These are phyloP conservation scores for Spinus olivaceus DNA, from an alignment of 2,797 vertebrate genomes.

Conservation along the genomic window DNA sequence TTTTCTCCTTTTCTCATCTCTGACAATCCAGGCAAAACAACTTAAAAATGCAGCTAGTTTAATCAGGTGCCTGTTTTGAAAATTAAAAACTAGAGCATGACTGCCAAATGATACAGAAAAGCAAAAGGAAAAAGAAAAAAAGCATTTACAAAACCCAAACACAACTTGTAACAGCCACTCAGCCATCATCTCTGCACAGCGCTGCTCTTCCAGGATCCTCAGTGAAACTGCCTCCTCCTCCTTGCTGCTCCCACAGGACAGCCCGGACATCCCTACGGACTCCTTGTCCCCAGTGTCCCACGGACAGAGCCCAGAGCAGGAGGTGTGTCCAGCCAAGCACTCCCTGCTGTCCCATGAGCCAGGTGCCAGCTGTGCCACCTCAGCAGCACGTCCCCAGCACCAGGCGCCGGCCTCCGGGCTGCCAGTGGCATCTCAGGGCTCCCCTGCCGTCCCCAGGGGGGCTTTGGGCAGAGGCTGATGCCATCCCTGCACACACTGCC, in stretches of 20 bases:
- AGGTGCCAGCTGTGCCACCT: neutral
- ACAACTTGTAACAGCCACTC: constrained; percentile 78
- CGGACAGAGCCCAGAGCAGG: neutral
- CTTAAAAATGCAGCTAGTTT: neutral
- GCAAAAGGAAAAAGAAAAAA: neutral
- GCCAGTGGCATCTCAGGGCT: constrained; percentile 24
- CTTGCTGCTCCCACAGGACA: constrained; percentile 70
- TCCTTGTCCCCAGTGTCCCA: neutral
- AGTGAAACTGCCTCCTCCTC: constrained; percentile 73
- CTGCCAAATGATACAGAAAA: neutral
- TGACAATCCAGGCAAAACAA: neutral
- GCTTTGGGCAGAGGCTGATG: constrained; percentile 21
- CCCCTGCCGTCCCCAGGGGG: neutral
- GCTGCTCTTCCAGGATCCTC: constrained; percentile 68
- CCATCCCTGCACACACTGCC: constrained; percentile 47
- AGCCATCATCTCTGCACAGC: constrained; percentile 70
- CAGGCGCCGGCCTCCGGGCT: constrained; percentile 58
- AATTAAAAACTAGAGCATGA: neutral
- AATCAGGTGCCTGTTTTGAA: neutral
- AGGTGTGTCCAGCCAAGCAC: neutral
- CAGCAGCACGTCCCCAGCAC: constrained; percentile 62
- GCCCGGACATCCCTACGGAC: constrained; percentile 66
- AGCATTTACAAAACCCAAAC: constrained; percentile 50
- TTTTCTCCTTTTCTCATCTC: neutral
- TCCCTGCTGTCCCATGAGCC: neutral